These are phyloP conservation scores for Trachymyrmex cornetzi DNA, from an alignment of 1,140 invertebrate species.

Conservation along the genomic window DNA sequence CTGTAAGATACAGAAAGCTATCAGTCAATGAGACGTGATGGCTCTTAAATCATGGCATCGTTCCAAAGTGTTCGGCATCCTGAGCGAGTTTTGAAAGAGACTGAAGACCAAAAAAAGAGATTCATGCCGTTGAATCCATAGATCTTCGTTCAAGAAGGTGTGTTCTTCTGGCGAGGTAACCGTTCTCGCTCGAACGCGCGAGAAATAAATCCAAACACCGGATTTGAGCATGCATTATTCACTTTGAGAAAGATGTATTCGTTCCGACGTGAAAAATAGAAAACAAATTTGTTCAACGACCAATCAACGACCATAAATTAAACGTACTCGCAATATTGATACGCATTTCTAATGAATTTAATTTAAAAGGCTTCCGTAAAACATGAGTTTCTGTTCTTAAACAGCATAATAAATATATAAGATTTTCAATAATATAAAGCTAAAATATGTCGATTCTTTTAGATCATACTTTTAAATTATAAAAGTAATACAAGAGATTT, in stretches of 20 bases:
- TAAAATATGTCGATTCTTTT: not conserved
- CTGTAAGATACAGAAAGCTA: constrained; percentile 40
- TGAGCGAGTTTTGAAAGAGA: constrained; percentile 39
- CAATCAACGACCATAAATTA: constrained; percentile 9
- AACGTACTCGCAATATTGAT: constrained; percentile 8
- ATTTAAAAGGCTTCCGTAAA: not conserved
- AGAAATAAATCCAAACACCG: constrained; percentile 55
- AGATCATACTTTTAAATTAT: not conserved
- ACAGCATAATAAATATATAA: not conserved
- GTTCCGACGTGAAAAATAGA: not conserved
- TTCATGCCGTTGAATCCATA: constrained; percentile 14
- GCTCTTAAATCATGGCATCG: constrained; percentile 53
- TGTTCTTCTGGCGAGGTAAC: not conserved
- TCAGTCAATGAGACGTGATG: constrained; percentile 33
- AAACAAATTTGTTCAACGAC: constrained; percentile 22
- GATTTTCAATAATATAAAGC: not conserved
- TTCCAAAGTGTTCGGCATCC: constrained; percentile 44
- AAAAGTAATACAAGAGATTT: not conserved
- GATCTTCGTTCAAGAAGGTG: constrained; percentile 27
- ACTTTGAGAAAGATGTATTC: constrained; percentile 9
- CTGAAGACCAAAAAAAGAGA: constrained; percentile 20
- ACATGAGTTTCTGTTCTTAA: not conserved
- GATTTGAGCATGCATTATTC: constrained; percentile 55
- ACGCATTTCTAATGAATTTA: not conserved
- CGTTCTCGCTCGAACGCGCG: not conserved